phyloP scores from a whole-genome alignment of 2,797 vertebrate species.

The Cuniculus paca region DNA sequence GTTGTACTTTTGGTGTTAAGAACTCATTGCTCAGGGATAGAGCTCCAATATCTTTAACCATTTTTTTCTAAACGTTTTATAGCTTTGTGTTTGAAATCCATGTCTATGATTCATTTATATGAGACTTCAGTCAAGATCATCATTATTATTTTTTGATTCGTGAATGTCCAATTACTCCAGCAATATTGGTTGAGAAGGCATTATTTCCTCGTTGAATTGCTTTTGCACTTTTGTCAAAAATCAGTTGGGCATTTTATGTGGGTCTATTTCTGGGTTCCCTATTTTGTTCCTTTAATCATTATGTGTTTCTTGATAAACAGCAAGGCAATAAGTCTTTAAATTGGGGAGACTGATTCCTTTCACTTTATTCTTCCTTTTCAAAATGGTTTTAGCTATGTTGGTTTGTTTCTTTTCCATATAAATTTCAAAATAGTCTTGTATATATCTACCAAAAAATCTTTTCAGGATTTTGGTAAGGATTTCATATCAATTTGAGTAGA shows the following conservation, averaged over 20 bases:
- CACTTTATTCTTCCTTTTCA: background rate
- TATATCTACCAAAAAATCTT: background rate
- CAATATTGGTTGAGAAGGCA: background rate
- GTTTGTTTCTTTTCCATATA: background rate
- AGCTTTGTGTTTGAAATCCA: conserved; percentile 23
- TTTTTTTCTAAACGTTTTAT: background rate
- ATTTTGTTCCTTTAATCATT: background rate
- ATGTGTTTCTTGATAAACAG: background rate
- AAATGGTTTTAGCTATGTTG: background rate
- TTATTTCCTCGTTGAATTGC: background rate
- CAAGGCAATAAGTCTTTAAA: background rate
- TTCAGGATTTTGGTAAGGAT: background rate
- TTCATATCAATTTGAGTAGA: background rate
- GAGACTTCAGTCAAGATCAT: background rate
- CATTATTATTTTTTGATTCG: background rate
- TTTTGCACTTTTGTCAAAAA: background rate
- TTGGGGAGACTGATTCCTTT: background rate
- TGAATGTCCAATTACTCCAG: background rate
- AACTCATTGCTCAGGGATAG: background rate
- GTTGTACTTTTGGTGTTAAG: background rate
- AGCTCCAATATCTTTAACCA: background rate
- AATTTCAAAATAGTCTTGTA: background rate
- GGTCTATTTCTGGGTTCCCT: background rate
- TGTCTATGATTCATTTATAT: background rate
- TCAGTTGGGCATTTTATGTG: background rate